These are phyloP conservation scores for Ormyrus rosae DNA, from an alignment of 2,888 invertebrate species.

Conservation along the genomic window DNA sequence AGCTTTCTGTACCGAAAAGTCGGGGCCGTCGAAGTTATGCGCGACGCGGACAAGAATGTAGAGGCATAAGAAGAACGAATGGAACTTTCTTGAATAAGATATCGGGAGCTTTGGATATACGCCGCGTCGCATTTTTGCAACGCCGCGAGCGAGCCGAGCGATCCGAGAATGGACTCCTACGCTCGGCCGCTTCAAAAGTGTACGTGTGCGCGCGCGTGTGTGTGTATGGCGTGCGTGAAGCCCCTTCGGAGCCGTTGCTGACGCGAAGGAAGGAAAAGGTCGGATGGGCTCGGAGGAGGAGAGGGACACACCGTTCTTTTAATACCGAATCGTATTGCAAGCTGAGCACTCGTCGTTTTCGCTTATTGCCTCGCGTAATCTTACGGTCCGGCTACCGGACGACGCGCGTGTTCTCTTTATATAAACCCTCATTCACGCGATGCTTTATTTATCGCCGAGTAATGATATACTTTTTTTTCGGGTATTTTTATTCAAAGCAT, in stretches of 20 bases:
- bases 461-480: background rate
- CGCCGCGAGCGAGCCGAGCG: slow-evolving; percentile 1
- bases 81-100: slow-evolving; percentile 74
- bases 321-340: slow-evolving; percentile 52
- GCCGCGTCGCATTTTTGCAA: slow-evolving; percentile 6
- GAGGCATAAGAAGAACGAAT: slow-evolving; percentile 70
- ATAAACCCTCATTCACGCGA: slow-evolving; percentile 49
- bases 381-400: slow-evolving; percentile 43
- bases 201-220: background rate
- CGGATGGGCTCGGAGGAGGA: background rate
- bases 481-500: too few relatives aligned
- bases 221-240: too few relatives aligned
- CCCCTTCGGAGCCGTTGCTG: background rate
- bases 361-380: slow-evolving; percentile 51
- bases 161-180: slow-evolving; percentile 22
- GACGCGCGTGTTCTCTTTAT: slow-evolving; percentile 25
- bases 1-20: slow-evolving; percentile 18
- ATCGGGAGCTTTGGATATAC: slow-evolving; percentile 61
- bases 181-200: background rate
- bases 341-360: slow-evolving; percentile 42
- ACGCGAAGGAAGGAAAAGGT: slow-evolving; percentile 9
- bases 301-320: slow-evolving; percentile 32
- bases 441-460: slow-evolving; percentile 31
- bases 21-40: slow-evolving; percentile 68
- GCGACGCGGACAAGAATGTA: slow-evolving; percentile 72